phyloP scores from a whole-genome alignment of 2,797 vertebrate genomes.

The Eulemur coronatus region DNA sequence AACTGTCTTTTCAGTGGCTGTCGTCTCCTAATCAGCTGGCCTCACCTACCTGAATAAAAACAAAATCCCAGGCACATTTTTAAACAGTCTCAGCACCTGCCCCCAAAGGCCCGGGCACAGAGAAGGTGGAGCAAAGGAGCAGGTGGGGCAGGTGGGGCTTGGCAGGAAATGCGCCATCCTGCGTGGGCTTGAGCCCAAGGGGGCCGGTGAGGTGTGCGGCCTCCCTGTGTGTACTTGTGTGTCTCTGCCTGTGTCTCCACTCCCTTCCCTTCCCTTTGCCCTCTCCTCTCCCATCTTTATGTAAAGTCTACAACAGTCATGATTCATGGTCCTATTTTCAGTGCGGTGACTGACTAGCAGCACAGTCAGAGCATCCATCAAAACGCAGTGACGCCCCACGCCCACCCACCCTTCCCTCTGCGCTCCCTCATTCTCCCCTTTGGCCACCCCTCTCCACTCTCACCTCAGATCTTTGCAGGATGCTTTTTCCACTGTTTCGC shows the following conservation, averaged over 20 bases:
- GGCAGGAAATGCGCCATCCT: neutral
- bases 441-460: neutral
- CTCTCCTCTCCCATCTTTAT: neutral
- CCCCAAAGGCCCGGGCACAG: neutral
- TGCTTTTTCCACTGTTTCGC: neutral
- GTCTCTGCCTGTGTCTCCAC: neutral
- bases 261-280: neutral
- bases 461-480: neutral
- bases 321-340: neutral
- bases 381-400: neutral
- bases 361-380: neutral
- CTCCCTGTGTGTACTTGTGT: no score
- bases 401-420: neutral
- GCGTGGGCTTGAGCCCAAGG: no score
- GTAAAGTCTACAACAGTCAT: neutral
- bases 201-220: accelerated
- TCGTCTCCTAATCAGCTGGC: no score
- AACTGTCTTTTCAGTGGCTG: neutral
- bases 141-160: no score
- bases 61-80: neutral
- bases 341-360: neutral
- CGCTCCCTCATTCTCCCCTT: accelerated
- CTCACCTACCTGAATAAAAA: neutral
- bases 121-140: neutral
- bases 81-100: neutral